phyloP scores from a whole-genome alignment of 2,888 invertebrate species.

The Amblyjoppa proteus region DNA sequence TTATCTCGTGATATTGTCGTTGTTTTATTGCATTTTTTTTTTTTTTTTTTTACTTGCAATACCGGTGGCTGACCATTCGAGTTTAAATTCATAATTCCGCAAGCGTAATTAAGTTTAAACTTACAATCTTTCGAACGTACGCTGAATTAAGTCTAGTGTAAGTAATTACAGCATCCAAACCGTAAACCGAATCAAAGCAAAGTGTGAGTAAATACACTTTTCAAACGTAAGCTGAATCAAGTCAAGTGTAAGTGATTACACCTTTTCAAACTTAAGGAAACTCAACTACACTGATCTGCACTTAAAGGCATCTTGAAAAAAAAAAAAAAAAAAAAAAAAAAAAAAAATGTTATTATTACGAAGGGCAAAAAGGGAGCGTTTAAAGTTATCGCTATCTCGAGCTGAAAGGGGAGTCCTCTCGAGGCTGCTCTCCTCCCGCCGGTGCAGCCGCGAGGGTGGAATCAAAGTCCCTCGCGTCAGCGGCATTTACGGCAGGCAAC shows the following conservation, averaged over 20 bases:
- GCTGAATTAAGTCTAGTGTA: no score
- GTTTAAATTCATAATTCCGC: background rate
- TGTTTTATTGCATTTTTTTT: slow-evolving; percentile 25
- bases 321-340: background rate
- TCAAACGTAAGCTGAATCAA: no score
- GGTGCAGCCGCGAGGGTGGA: slow-evolving; percentile 21
- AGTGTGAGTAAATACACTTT: no score
- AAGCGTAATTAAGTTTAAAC: no score
- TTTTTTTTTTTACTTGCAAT: background rate
- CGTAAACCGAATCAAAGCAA: no score
- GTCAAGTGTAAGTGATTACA: no score
- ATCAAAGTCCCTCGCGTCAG: slow-evolving; percentile 25
- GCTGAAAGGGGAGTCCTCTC: background rate
- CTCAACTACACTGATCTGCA: no score
- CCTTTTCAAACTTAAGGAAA: no score
- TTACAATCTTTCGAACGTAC: no score
- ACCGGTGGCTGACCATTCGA: background rate
- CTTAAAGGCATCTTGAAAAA: no score
- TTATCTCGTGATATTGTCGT: slow-evolving; percentile 69
- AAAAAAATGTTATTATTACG: background rate
- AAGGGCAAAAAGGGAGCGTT: background rate
- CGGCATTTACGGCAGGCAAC: slow-evolving; percentile 21
- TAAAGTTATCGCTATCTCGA: background rate
- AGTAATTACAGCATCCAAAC: no score
- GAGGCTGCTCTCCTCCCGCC: background rate